phyloP scores from a whole-genome alignment of 2,888 invertebrate species.

The Ryuthela nishihirai region DNA sequence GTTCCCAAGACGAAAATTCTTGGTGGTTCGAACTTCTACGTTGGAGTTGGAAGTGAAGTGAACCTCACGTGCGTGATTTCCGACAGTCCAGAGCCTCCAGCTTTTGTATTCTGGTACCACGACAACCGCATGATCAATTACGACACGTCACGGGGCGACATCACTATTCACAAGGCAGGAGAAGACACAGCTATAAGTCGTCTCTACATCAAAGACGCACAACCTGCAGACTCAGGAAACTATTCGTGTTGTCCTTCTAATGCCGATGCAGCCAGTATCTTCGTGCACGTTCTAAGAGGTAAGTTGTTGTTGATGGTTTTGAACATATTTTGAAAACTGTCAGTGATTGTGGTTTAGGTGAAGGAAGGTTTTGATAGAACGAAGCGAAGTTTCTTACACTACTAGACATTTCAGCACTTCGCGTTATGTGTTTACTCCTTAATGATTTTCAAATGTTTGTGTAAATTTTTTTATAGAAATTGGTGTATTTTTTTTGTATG shows the following conservation, averaged over 20 bases:
- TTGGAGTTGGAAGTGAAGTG: conserved; percentile 79
- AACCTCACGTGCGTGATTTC: conserved; percentile 84
- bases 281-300: conserved; percentile 83
- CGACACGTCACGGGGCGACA: conserved; percentile 65
- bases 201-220: conserved; percentile 75
- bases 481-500: too few species aligned
- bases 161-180: conserved; percentile 79
- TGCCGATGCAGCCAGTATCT: conserved; percentile 74
- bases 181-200: conserved; percentile 79
- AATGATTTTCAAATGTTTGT: too few species aligned
- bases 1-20: conserved; percentile 85
- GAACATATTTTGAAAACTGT: too few species aligned
- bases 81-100: conserved; percentile 86
- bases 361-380: too few species aligned
- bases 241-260: conserved; percentile 85
- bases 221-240: conserved; percentile 77
- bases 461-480: too few species aligned
- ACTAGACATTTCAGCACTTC: too few species aligned
- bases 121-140: conserved; percentile 92
- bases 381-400: too few species aligned
- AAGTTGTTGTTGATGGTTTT: conserved; percentile 46
- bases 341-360: too few species aligned
- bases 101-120: conserved; percentile 94
- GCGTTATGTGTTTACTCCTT: too few species aligned
- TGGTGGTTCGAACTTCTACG: conserved; percentile 78